phyloP scores from a whole-genome alignment of 2,888 invertebrate species.

The Thereva unica region DNA sequence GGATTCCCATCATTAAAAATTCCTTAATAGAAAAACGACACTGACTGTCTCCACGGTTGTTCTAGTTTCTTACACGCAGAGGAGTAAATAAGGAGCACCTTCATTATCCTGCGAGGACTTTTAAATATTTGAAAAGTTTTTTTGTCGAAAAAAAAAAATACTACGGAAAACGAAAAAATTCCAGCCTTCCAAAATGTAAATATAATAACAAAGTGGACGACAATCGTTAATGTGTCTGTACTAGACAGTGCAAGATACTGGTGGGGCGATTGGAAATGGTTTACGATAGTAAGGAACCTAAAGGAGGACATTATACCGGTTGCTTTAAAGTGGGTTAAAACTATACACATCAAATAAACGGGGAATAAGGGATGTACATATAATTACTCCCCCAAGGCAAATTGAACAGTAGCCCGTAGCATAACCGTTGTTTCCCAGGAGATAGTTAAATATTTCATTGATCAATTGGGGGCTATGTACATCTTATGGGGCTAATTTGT shows the following conservation, averaged over 20 bases:
- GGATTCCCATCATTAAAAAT: too few species aligned
- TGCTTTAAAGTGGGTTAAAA: conserved; percentile 40
- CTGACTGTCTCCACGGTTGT: not conserved
- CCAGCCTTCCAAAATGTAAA: conserved; percentile 10
- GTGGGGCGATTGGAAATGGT: not conserved
- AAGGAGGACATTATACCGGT: not conserved
- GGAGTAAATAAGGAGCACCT: not conserved
- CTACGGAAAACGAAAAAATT: conserved; percentile 2
- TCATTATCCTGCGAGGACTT: conserved; percentile 26
- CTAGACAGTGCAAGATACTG: not conserved
- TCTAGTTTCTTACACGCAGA: not conserved
- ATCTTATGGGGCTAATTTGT: too few species aligned
- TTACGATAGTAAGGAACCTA: not conserved
- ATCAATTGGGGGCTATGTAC: too few species aligned
- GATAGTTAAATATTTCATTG: too few species aligned
- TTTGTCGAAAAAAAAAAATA: too few species aligned
- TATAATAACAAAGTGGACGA: not conserved
- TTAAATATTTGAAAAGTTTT: conserved; percentile 26
- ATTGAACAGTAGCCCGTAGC: conserved; percentile 2
- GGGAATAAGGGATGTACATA: not conserved
- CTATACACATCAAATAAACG: conserved; percentile 24
- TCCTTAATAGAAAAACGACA: not conserved
- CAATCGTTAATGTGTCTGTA: not conserved
- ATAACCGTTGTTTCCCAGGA: conserved; percentile 35
- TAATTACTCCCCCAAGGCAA: conserved; percentile 14